Evolutionary conservation across 1,140 invertebrate genomes (phyloP), one percentile per base, ranked within the genome.

Genomic region (Condylostylus longicornis): DNA sequence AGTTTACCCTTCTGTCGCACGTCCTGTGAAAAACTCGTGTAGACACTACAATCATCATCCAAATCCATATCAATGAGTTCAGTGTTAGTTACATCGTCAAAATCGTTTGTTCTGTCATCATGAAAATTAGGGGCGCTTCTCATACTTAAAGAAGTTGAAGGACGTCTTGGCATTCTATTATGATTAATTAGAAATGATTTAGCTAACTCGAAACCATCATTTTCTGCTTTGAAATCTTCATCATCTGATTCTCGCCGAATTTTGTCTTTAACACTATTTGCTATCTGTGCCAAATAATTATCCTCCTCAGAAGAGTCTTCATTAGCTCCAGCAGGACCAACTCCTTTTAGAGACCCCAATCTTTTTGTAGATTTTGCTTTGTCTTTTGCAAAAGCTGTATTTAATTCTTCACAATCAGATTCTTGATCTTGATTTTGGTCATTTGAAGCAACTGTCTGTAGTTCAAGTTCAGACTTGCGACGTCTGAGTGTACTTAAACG

Each of bases 61-160:
- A 60, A 34, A 34, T 60, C 57, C 56, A 60, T 59, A 31, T 60
- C 57, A 44, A 60, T 51, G 0, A 60, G 42, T 40, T 60, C 57
- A 0, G 57, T 60, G 33, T 60, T 60, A 5, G 57, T 60, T 28
- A 56, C 51, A 17, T 46, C 49, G 37, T 57, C 53, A 5, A 44
- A 48, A 7, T 53, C 53, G 18, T 57, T 55, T 1, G 54, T 53
- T 33, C 50, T 49, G 30, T 57, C 54, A 29, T 58, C 55, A 10
- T 58, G 55, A 1, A 58, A 40, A 33, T 58, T 58, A 0, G 55
- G 55, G 0, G 54, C 54, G 41, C 55, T 58, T 12, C 55, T 46
- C n/a, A 55, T 52, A 27, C 55, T 58, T 51, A 58, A 54, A 6
- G 55, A 58, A 1, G 55, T 58, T 7, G 49, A 41, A 2, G 55